These are phyloP conservation scores for Pogonocherus hispidulus DNA, from an alignment of 2,888 invertebrate genomes.

Conservation along the genomic window DNA sequence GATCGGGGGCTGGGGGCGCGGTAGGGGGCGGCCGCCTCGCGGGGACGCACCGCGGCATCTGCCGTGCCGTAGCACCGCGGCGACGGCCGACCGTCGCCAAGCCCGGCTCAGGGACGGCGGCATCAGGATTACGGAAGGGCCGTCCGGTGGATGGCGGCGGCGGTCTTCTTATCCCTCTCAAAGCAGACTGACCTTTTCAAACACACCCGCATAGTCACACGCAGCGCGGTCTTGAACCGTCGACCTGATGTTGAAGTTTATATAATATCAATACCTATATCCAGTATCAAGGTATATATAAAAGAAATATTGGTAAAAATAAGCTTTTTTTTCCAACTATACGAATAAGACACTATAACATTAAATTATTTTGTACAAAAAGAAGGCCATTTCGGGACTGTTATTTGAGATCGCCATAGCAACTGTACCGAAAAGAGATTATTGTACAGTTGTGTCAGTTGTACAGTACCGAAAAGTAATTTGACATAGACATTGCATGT, in stretches of 20 bases:
- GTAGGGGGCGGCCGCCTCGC: constrained; percentile 38
- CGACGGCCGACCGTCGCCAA: constrained; percentile 52
- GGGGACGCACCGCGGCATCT: constrained; percentile 50
- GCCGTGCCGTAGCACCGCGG: constrained; percentile 40
- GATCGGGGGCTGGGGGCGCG: constrained; percentile 41
- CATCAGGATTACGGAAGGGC: constrained; percentile 31
- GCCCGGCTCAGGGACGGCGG: constrained; percentile 39
- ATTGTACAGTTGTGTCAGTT: too few relatives aligned
- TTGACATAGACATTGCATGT: too few relatives aligned
- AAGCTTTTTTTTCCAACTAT: too few relatives aligned
- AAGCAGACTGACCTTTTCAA: constrained; percentile 29
- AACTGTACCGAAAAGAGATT: too few relatives aligned
- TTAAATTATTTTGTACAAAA: too few relatives aligned
- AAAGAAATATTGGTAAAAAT: too few relatives aligned
- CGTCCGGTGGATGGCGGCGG: not conserved
- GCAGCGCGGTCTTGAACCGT: constrained; percentile 34
- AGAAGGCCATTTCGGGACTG: too few relatives aligned
- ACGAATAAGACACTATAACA: too few relatives aligned
- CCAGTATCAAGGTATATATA: too few relatives aligned
- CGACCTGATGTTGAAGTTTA: constrained; percentile 42
- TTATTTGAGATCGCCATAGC: too few relatives aligned
- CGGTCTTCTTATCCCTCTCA: constrained; percentile 21
- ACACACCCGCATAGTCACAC: constrained; percentile 16
- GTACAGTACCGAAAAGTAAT: too few relatives aligned
- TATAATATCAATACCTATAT: too few relatives aligned